Evolutionary conservation across 2,888 invertebrate genomes (phyloP), one percentile per base, ranked within the genome.

Genomic region (Gymnosoma rotundatum): DNA sequence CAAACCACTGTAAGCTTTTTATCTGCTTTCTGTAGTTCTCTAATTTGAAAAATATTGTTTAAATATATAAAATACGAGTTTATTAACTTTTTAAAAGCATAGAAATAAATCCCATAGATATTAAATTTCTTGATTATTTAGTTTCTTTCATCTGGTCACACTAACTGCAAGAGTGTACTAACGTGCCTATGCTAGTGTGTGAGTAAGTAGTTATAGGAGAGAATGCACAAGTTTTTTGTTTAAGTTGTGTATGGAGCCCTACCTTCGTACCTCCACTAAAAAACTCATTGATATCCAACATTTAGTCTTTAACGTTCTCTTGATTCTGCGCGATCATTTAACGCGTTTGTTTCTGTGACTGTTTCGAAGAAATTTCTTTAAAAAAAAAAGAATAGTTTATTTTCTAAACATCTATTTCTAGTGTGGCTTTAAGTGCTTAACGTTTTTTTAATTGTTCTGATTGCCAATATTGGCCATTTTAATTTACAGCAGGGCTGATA

Each of bases 291-390:
- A 83, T 82, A 83, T 80, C 69, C 61, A 72, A 81, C 85, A 78
- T 85, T 90, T 88, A 91, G 90, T 90, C 90, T 89, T 89, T 88
- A 87, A 90, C 89, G 90, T 90, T 90, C 90, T 90, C 90, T 90
- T 90, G 91, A 89, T 90, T 90, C 91, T 90, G 91, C 90, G 90
- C 90, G 91, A 78, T 91, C 89, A 89, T 84, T 78, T 67, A 74
- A 85, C 78, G 83, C 75, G 74, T 83, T 82, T 63, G 18, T 67
- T 72, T 72, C 36, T 56, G 36, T 61, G 18, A 61, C 45, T 70
- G n/a, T 42, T 52, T 74, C 45, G 16, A 70, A 78, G 45, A 45
- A 78, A 63, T 52, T 52, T 60, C 67, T 38, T 32, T 21, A 48
- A 32, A 2, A 32, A 60, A 54, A 76, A 76, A 70, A 54, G 52